Evolutionary conservation across 37 sponge, comb jelly and placozoan genomes (phyloP), one percentile per base, ranked within the genome.

Genomic region (Geodia barretti): DNA sequence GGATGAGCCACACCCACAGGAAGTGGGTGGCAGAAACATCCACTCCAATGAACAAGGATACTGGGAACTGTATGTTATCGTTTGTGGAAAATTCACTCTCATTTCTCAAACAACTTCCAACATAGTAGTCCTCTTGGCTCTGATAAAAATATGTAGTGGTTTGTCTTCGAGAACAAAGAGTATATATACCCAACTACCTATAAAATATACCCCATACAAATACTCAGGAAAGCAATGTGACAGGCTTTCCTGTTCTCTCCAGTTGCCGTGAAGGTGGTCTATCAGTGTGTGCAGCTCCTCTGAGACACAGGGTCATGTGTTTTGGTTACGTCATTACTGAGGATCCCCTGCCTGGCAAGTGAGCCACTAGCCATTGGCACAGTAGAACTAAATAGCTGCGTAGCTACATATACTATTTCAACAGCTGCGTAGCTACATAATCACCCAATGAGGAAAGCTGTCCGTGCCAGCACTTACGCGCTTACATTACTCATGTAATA

Each of bases 321-420:
- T 87, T 96, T 82, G 97, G 97, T 7, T 96, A 80, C 85, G 93
- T 92, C 8, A 68, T 92, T 28, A 82, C 83, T 24, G 97, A 96
- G 68, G 93, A 79, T 25, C 79, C 84, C 1, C 70, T 89, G 31
- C 87, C 92, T 8, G 93, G 97, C 43, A 96, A 80, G 92, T 95
- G 64, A 78, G 89, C 58, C 19, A 1, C n/a, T n/a, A n/a, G n/a
- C n/a, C n/a, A n/a, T n/a, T n/a, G n/a, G n/a, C n/a, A n/a, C n/a
- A n/a, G n/a, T n/a, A n/a, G n/a, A n/a, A n/a, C n/a, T n/a, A n/a
- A n/a, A n/a, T n/a, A n/a, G n/a, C n/a, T n/a, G n/a, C n/a, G n/a
- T n/a, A n/a, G n/a, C n/a, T n/a, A n/a, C n/a, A n/a, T n/a, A n/a
- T n/a, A n/a, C n/a, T n/a, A n/a, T n/a, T n/a, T n/a, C n/a, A n/a